Percentiles rank a stretch among this genome's conserved stretches.
phyloP scores from a whole-genome alignment of 1,140 invertebrate genomes.

The Chlorops oryzae region DNA sequence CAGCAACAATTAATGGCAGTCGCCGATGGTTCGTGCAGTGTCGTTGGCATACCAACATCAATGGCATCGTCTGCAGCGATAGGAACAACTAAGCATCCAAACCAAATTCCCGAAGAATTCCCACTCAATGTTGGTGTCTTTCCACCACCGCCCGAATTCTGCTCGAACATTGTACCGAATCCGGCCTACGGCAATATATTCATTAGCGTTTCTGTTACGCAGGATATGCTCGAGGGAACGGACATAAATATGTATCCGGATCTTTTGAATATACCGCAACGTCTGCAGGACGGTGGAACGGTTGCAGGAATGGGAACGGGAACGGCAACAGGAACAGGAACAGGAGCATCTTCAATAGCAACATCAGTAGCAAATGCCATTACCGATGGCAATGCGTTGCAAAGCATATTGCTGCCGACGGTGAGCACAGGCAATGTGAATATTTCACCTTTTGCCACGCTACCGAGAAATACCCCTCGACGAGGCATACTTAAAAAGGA shows the following conservation, averaged over 20 bases:
- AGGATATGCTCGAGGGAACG: slow-evolving; percentile 54
- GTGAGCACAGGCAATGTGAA: slow-evolving; percentile 20
- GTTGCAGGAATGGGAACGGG: slow-evolving; percentile 16
- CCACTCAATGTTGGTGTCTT: slow-evolving; percentile 52
- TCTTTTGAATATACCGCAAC: slow-evolving; percentile 62
- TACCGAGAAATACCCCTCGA: slow-evolving; percentile 51
- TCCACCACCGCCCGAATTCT: slow-evolving; percentile 61
- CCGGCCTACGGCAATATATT: slow-evolving; percentile 66
- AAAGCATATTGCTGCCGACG: slow-evolving; percentile 2
- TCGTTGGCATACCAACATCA: slow-evolving; percentile 42
- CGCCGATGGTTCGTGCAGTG: slow-evolving; percentile 37
- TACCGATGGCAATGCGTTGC: too few relatives aligned
- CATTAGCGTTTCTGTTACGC: slow-evolving; percentile 66
- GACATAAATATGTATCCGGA: slow-evolving; percentile 67
- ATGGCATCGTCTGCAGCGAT: slow-evolving; percentile 25
- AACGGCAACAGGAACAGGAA: slow-evolving; percentile 17
- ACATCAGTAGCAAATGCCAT: slow-evolving; percentile 14
- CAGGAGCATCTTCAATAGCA: slow-evolving; percentile 9
- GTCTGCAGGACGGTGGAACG: slow-evolving; percentile 49
- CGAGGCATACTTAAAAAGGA: slow-evolving; percentile 45
- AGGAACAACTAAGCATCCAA: slow-evolving; percentile 22
- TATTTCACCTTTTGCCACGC: slow-evolving; percentile 56
- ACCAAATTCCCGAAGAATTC: slow-evolving; percentile 39
- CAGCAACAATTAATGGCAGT: slow-evolving; percentile 40
- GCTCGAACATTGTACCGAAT: slow-evolving; percentile 52